Evolutionary conservation across 2,797 vertebrate genomes (phyloP), one percentile per base, ranked within the genome.

Genomic region (Gobionotothen gibberifrons): DNA sequence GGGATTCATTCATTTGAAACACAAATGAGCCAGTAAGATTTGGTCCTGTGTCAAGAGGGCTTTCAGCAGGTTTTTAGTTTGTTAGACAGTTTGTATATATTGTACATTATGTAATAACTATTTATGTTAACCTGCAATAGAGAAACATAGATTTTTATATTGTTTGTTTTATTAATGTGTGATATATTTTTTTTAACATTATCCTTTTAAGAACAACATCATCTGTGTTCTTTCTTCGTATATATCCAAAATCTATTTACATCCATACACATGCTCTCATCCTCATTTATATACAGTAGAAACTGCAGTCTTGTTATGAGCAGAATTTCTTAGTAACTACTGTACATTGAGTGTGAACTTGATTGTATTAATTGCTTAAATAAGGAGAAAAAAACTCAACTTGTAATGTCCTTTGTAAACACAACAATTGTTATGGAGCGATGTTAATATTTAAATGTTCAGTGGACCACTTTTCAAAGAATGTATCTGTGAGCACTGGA

Each of bases 1-100:
- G 58, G 36, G 21, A 59, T 59, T 51, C 12, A 0, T 46, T 69
- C 21, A 49, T 22, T 39, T 68, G 14, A 22, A 21, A 65, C 52
- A 54, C 3, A 11, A 12, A 56, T 40, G 55, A 42, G 21, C 32
- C 21, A 42, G 49, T 61, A 51, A 36, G 22, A 68, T n/a, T 57
- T 57, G 36, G 47, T 61, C 26, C 59, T 36, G 59, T 48, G 22
- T 47, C 47, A 5, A 47, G 16, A 47, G 2, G 11, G n/a, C 55
- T 40, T 40, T 57, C 39, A 32, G 29, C 40, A 7, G 9, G n/a
- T 57, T 36, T 32, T 40, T 22, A 9, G 29, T 57, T 36, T 32
- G 56, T 22, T 59, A 22, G 40, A 22, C 16, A n/a, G n/a, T 16
- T 62, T 15, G 2, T 62, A 36, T 15, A 62, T 29, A 29, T 48